Evolutionary conservation across 2,113 vertebrate genomes (phyloP), one percentile per base, ranked within the genome.

Genomic region (Odocoileus virginianus): DNA sequence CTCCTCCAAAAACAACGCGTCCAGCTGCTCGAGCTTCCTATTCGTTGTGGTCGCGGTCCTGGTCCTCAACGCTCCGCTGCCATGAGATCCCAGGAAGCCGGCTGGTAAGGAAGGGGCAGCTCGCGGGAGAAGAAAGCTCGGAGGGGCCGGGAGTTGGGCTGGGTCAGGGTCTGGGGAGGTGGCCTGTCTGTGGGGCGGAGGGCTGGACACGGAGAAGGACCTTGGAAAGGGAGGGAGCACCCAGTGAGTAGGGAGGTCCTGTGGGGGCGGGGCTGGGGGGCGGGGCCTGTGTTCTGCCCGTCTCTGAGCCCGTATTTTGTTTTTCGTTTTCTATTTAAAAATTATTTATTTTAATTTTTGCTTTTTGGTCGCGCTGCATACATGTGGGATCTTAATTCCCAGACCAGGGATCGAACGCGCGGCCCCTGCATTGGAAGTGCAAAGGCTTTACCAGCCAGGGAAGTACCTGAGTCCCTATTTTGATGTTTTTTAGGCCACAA

Each of bases 1-100:
- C 16, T 5, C 3, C 2, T 28, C 6, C 7, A 0, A 0, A 3
- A n/a, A 6, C 17, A 9, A 8, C n/a, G 54, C 60, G 9, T 0
- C 16, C 71, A 87, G 36, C 57, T 27, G 23, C 11, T 0, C 0
- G 3, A 21, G 14, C 23, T 2, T 12, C 33, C 5, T 82, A 33
- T 54, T 82, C 3, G 0, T 0, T 1, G 3, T 2, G 17, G 16
- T 86, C 4, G 43, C 95, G 76, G 0, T 54, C 6, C 30, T 89
- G 47, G n/a, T 11, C 33, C 52, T 86, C 27, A 0, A 0, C 2
- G n/a, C 7, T 28, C 52, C 19, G 30, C 57, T 47, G 47, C 15
- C 43, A 19, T 93, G 96, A 98, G 45, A 36, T 54, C 36, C 19
- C 78, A 88, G 15, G 14, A 30, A 33, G 27, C 14, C n/a, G 0